phyloP scores from a whole-genome alignment of 2,888 invertebrate genomes.

The Criorhina ranunculi region DNA sequence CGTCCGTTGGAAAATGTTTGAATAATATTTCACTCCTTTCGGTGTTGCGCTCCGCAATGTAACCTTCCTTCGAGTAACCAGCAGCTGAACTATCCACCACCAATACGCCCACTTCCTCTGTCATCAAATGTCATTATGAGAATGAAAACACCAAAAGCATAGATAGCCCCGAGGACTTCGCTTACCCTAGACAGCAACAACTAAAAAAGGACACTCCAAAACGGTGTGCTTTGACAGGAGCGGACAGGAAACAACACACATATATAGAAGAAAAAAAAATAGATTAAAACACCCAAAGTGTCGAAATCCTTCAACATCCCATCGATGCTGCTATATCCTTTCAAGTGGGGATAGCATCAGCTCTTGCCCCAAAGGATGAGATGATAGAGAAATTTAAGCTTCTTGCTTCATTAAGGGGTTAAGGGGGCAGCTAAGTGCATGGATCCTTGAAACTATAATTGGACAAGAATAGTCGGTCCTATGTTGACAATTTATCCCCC shows the following conservation, averaged over 20 bases:
- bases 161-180: slow-evolving; percentile 24
- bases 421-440: slow-evolving; percentile 67
- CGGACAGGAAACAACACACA: slow-evolving; percentile 3
- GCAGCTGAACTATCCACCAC: neutral
- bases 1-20: slow-evolving; percentile 56
- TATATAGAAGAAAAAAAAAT: slow-evolving; percentile 5
- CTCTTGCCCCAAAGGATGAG: slow-evolving; percentile 24
- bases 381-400: slow-evolving; percentile 64
- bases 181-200: neutral
- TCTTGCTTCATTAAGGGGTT: slow-evolving; percentile 69
- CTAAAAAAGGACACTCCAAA: slow-evolving; percentile 25
- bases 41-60: slow-evolving; percentile 33
- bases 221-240: slow-evolving; percentile 32
- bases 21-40: slow-evolving; percentile 58
- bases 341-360: slow-evolving; percentile 8
- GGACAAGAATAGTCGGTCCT: slow-evolving; percentile 64
- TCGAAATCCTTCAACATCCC: slow-evolving; percentile 54
- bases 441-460: slow-evolving; percentile 72
- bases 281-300: slow-evolving; percentile 61
- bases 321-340: slow-evolving; percentile 55
- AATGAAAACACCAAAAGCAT: slow-evolving; percentile 37
- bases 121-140: slow-evolving; percentile 51
- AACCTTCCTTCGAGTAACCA: neutral
- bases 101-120: slow-evolving; percentile 34
- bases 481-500: slow-evolving; percentile 61